A percentile compares a stretch with the other conserved stretches of the same genome.
Evolutionary conservation across 2,888 invertebrate genomes (phyloP).

Genomic region (Linnaemya tessellans): DNA sequence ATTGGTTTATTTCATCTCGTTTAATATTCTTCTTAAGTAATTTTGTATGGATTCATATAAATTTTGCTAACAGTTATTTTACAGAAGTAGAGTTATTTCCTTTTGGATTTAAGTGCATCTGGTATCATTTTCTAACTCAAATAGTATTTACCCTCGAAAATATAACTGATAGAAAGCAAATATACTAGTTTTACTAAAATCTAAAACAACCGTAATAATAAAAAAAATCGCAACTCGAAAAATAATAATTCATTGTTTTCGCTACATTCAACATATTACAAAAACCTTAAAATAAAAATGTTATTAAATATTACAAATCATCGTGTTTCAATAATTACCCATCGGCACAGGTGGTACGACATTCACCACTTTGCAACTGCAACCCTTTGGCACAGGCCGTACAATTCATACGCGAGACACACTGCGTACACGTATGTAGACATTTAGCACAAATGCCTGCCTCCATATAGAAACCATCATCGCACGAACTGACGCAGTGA

Average conservation of each 20-base stretch:
- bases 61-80: no score
- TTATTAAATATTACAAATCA: background rate
- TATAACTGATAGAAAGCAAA: no score
- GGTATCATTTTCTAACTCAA: no score
- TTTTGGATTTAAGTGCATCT: no score
- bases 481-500: conserved; percentile 90
- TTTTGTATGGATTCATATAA: no score
- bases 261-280: background rate
- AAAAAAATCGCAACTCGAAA: background rate
- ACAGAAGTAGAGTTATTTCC: no score
- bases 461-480: conserved; percentile 89
- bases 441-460: conserved; percentile 91
- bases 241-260: background rate
- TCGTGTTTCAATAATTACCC: conserved; percentile 83
- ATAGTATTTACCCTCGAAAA: no score
- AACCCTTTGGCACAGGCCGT: conserved; percentile 90
- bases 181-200: no score
- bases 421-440: conserved; percentile 90
- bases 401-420: conserved; percentile 91
- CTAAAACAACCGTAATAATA: no score
- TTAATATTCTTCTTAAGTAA: no score
- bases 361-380: conserved; percentile 92
- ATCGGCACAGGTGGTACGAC: conserved; percentile 90
- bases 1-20: no score
- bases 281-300: background rate